Evolutionary conservation across 2,888 invertebrate genomes (phyloP).

Genomic region (Caenorhabditis parvicauda): DNA sequence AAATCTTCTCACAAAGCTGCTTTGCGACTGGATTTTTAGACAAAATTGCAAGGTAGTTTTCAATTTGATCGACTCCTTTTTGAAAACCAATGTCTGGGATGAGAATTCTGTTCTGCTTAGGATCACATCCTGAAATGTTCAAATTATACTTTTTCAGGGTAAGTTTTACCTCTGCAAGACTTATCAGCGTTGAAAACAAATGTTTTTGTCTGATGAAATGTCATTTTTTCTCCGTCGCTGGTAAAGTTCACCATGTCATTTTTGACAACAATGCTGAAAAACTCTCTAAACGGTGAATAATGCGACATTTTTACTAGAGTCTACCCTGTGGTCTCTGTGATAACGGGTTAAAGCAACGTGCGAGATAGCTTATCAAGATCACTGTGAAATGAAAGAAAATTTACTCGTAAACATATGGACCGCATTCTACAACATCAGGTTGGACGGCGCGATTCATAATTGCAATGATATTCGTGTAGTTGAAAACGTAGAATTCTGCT

Average conservation of each 20-base stretch:
- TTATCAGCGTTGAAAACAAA: conserved; percentile 36
- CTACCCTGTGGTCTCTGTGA: too few relatives aligned
- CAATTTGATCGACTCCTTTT: conserved; percentile 22
- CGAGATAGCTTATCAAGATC: not conserved
- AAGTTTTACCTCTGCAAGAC: conserved; percentile 24
- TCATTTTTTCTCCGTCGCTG: conserved; percentile 31
- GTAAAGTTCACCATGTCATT: conserved; percentile 29
- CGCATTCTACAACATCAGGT: conserved; percentile 45
- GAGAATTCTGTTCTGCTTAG: conserved; percentile 36
- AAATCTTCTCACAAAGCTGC: conserved; percentile 9
- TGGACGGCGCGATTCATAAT: conserved; percentile 44
- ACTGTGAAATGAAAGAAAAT: conserved; percentile 2
- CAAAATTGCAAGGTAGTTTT: conserved; percentile 13
- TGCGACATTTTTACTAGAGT: too few relatives aligned
- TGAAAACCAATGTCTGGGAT: conserved; percentile 46
- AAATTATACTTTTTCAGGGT: not conserved
- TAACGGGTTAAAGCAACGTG: too few relatives aligned
- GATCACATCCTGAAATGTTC: conserved; percentile 31
- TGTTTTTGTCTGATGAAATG: conserved; percentile 30
- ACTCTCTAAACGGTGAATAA: not conserved
- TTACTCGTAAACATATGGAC: conserved; percentile 50
- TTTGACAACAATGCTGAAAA: conserved; percentile 32
- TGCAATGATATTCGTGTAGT: conserved; percentile 46
- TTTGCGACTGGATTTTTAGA: conserved; percentile 12
- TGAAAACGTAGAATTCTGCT: conserved; percentile 40